A percentile compares a stretch with the other conserved stretches of the same genome.
Evolutionary conservation across 2,113 vertebrate species (phyloP).

Genomic region (Phylloscopus whistleri): DNA sequence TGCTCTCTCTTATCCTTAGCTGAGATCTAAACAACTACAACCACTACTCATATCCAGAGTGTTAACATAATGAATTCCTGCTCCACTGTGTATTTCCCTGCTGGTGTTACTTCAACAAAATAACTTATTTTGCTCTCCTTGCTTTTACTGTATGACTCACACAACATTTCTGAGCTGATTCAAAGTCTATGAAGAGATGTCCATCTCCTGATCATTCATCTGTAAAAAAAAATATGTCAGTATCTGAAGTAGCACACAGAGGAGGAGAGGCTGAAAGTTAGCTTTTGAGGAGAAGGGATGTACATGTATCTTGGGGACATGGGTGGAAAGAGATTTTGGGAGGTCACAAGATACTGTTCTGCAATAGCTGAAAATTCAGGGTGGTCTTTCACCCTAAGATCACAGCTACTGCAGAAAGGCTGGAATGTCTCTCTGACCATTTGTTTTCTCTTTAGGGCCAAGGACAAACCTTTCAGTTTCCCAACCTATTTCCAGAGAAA

Average conservation of each 20-base stretch:
- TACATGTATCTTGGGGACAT: not conserved
- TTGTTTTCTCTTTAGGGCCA: slow-evolving; percentile 79
- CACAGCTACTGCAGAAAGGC: slow-evolving; percentile 4
- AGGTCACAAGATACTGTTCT: not conserved
- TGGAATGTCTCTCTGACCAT: slow-evolving; percentile 44
- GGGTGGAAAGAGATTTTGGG: not conserved
- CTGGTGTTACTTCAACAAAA: not conserved
- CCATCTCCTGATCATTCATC: not conserved
- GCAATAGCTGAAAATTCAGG: not conserved
- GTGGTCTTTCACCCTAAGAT: slow-evolving; percentile 7
- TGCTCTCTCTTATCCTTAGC: not conserved
- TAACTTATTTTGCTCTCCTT: not conserved
- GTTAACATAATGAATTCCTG: not conserved
- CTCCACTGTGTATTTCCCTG: not conserved
- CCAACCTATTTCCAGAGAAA: slow-evolving; percentile 86
- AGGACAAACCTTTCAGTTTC: slow-evolving; percentile 90
- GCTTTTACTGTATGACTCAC: not conserved
- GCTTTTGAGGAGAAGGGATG: not conserved
- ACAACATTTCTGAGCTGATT: not conserved
- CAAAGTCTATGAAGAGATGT: not conserved
- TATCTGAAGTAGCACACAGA: not conserved
- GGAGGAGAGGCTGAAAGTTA: not conserved
- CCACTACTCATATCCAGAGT: not conserved
- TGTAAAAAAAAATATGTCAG: not conserved
- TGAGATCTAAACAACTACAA: slow-evolving; percentile 14